Base-by-base conservation (phyloP, 2,797 vertebrate genomes). In the Luscinia luscinia region DNA sequence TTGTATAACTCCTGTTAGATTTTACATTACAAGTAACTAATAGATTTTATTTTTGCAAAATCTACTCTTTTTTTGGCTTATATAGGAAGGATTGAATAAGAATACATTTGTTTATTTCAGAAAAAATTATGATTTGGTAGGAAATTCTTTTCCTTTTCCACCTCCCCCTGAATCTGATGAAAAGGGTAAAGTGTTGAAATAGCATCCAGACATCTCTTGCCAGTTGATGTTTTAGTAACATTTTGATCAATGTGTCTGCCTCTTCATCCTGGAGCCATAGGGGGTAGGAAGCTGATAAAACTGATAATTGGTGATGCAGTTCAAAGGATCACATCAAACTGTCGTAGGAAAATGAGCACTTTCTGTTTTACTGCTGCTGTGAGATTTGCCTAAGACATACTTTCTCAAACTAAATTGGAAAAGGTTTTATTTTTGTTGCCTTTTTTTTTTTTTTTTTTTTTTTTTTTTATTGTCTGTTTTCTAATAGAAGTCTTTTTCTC, bases 231-330 rank as follows among this genome's bases (percentile, higher is more conserved):
- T 93, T 97, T 91, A 79, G 75, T 63, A 84, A 84, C 79, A 63
- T 78, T 96, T 87, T 96, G 84, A 97, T 97, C 95, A 87, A 93
- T 97, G 96, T 58, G 82, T 95, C 95, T 97, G 79, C 63, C 38
- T 85, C 64, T 93, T 74, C 51, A 68, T 94, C 62, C 83, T 73
- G 84, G 76, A 97, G 74, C 77, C 74, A 52, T 36, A 70, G 34
- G 82, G 81, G 41, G 36, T 74, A 94, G 84, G 72, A 95, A 95
- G 96, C 23, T 48, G 23, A 48, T 48, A 24, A 48, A 48, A 24
- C 66, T 96, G 48, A 52, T 97, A 92, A 96, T 69, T 95, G 86
- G 36, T 73, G 41, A 84, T 54, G 41, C 49, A 59, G 38, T 87
- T 92, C 84, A 54, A 81, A 94, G 94, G 69, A 94, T 86, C 36